phyloP scores from a whole-genome alignment of 2,888 invertebrate species.

The Piscicola geometra region DNA sequence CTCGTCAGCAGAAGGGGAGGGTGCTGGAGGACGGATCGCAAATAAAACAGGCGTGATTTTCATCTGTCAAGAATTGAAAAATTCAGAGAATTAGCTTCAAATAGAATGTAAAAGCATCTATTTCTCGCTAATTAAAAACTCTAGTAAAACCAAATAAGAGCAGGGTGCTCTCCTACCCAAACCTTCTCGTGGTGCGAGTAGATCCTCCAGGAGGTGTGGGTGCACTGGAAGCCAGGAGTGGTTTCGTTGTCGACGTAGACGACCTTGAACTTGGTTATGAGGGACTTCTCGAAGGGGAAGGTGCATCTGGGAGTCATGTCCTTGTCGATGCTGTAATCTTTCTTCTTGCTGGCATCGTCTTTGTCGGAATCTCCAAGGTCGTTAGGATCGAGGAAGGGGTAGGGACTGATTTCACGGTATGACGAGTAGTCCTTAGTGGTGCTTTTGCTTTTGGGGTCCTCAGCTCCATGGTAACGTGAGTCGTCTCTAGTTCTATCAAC shows the following conservation, averaged over 20 bases:
- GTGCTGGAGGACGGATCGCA: background rate
- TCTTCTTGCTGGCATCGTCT: too few species aligned
- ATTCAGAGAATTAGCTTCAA: too few species aligned
- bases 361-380: background rate
- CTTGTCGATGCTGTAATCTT: too few species aligned
- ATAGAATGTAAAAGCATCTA: too few species aligned
- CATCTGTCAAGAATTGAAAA: too few species aligned
- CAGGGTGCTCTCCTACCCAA: background rate
- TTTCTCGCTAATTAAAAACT: too few species aligned
- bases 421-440: background rate
- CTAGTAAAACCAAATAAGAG: too few species aligned
- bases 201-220: background rate
- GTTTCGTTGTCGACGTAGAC: background rate
- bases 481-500: too few species aligned
- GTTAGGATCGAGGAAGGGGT: background rate
- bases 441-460: too few species aligned
- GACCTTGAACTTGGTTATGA: background rate
- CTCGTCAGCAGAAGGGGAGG: background rate
- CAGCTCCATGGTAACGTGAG: too few species aligned
- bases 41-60: constrained; percentile 15
- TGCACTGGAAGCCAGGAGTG: background rate
- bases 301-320: background rate
- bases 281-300: background rate
- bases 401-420: background rate
- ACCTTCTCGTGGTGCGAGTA: constrained; percentile 9